Evolutionary conservation across 2,888 invertebrate species (phyloP).

Genomic region (Agelastica alni): DNA sequence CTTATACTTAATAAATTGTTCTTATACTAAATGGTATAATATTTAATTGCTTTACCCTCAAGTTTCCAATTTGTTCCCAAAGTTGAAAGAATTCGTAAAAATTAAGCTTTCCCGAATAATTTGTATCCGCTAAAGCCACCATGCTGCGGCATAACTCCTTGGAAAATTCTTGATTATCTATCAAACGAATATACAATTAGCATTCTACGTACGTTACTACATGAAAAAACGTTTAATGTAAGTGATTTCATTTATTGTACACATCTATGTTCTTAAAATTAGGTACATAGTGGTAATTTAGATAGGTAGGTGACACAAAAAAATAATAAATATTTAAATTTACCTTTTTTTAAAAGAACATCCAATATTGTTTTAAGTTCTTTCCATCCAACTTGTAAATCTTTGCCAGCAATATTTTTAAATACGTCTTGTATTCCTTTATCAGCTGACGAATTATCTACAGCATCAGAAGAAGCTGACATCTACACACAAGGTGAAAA

Average conservation of each 20-base stretch:
- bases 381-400: constrained; percentile 90
- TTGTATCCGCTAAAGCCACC: constrained; percentile 89
- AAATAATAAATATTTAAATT: too few relatives aligned
- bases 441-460: constrained; percentile 72
- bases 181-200: constrained; percentile 17
- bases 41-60: constrained; percentile 81
- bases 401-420: constrained; percentile 79
- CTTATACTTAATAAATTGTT: too few relatives aligned
- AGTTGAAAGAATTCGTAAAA: constrained; percentile 85
- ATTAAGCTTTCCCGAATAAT: constrained; percentile 86
- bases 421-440: constrained; percentile 79
- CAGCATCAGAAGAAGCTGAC: constrained; percentile 60
- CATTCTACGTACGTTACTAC: too few relatives aligned
- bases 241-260: too few relatives aligned
- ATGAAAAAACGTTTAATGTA: too few relatives aligned
- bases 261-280: too few relatives aligned
- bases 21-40: too few relatives aligned
- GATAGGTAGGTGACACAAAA: too few relatives aligned
- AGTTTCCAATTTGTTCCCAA: constrained; percentile 82
- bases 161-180: constrained; percentile 69
- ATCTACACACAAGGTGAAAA: constrained; percentile 4
- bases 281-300: too few relatives aligned
- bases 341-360: constrained; percentile 26
- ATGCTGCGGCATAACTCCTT: constrained; percentile 90
- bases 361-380: constrained; percentile 78